Evolutionary conservation across 2,888 invertebrate genomes (phyloP), one percentile per base, ranked within the genome.

Genomic region (Branchipolynoe longqiensis): DNA sequence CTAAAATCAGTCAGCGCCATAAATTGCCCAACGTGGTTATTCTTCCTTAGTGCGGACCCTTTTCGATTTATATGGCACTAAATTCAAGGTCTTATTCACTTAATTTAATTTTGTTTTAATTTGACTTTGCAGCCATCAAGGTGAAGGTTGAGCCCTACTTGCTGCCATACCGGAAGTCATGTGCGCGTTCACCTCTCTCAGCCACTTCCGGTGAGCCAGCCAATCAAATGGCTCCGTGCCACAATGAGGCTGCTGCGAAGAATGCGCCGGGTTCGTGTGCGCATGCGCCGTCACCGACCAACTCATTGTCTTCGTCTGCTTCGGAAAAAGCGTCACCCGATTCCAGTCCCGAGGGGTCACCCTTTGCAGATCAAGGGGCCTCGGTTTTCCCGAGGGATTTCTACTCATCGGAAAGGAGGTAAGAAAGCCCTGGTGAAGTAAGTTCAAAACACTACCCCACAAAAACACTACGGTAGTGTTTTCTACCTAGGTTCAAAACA

Each of bases 111-210:
- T 64, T 59, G 6, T 59, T 69, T 69, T 78, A 31, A 12, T 2
- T 78, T 3, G n/a, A 41, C 48, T 54, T 48, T 78, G 14, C 28
- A 78, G 78, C 54, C 48, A 78, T 18, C 3, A 78, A 78, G 78
- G 78, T 78, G 48, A 78, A 78, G 54, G 48, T 78, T 31, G 78
- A 78, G 28, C 78, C 78, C n/a, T 78, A 54, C 78, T 33, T 78
- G 54, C 14, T 28, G 25, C 78, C 78, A 40, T 78, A 48, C 48
- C 78, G 78, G 48, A 78, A 41, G 78, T 78, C 78, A 0, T 78
- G 54, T 33, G 22, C 69, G 33, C 69, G 36, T 14, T 69, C 69
- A 6, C 69, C 78, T 31, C 78, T 78, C 22, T 36, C 38, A 31
- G 18, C 36, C 48, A 78, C 54, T 78, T 78, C 78, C 78, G 78